These are phyloP conservation scores for Adelognathus sp. DNA, from an alignment of 2,888 invertebrate genomes.

Conservation along the genomic window DNA sequence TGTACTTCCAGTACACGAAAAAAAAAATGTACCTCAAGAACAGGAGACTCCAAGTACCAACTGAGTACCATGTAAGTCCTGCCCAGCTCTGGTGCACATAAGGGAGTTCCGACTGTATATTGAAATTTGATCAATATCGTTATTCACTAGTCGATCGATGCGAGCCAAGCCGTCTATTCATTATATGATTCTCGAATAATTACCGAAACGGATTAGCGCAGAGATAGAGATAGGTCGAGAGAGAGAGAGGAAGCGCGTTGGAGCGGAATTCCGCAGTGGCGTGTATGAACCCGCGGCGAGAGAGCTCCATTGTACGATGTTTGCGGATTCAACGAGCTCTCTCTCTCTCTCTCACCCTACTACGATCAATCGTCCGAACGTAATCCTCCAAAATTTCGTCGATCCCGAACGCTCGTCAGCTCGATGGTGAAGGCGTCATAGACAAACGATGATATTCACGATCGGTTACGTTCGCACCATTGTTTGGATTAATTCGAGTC, in stretches of 20 bases:
- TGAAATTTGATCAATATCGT: neutral
- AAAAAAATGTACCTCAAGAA: too few relatives aligned
- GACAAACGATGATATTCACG: neutral
- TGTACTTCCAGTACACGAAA: too few relatives aligned
- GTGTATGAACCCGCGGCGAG: neutral
- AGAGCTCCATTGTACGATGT: slow-evolving; percentile 50
- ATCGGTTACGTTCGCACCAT: neutral
- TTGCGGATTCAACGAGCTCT: slow-evolving; percentile 52
- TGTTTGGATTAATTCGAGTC: neutral
- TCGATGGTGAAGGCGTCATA: neutral
- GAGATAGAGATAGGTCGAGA: neutral
- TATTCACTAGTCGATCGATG: neutral
- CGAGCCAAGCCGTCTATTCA: slow-evolving; percentile 4
- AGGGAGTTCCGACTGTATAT: too few relatives aligned
- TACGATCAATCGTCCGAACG: slow-evolving; percentile 48
- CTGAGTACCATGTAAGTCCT: too few relatives aligned
- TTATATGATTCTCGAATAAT: slow-evolving; percentile 40
- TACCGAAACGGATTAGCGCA: slow-evolving; percentile 35
- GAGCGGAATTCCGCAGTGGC: neutral
- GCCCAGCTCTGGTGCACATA: too few relatives aligned
- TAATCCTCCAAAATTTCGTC: slow-evolving; percentile 46
- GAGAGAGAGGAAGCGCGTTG: neutral
- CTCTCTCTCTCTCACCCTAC: slow-evolving; percentile 21
- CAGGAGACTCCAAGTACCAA: too few relatives aligned
- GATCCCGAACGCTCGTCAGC: slow-evolving; percentile 23